Evolutionary conservation across 92 coral and sea anemone genomes (phyloP), one percentile per base, ranked within the genome.

Genomic region (Parazoanthus atlanticus): DNA sequence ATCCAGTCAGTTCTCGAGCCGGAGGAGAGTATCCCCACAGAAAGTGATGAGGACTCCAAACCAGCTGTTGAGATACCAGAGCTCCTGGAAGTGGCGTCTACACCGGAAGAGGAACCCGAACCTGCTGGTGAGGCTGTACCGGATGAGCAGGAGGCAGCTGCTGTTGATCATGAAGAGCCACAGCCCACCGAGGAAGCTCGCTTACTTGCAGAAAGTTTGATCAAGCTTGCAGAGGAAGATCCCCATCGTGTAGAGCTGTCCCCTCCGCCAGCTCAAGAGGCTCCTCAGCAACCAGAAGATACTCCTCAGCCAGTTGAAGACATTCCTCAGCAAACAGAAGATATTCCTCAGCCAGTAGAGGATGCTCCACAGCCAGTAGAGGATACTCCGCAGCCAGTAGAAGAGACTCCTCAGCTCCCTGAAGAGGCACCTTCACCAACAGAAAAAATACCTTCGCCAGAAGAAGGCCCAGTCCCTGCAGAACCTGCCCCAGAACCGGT

Each of bases 31-130:
- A 31, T 46, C 67, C 78, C 87, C 41, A 43, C 70, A 38, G 78
- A 84, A 71, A 69, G 67, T 84, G 78, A 84, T n/a, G 87, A 69
- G 28, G 78, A 70, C 19, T 84, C 87, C 43, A 84, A 49, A 46
- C 87, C 87, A 30, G 78, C 78, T 40, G 86, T 83, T 25, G 87
- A 70, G 40, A 43, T 84, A 84, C 78, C 87, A 5, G 86, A 83
- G 61, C 75, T 77, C 29, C 66, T 84, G 33, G 87, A 84, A 28
- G 41, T 70, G 41, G 74, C 87, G 15, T 69, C 87, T 16, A 19
- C 78, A 15, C 78, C 79, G 8, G 43, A 70, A 84, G 56, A 32
- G 34, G 87, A 69, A 19, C 78, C 87, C 12, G 86, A 81, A 13
- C 47, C 29, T 21, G 76, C 86, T 66, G 74, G 76, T 15, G 61